phyloP scores from a whole-genome alignment of 1,140 invertebrate species.

The Microplitis demolitor region DNA sequence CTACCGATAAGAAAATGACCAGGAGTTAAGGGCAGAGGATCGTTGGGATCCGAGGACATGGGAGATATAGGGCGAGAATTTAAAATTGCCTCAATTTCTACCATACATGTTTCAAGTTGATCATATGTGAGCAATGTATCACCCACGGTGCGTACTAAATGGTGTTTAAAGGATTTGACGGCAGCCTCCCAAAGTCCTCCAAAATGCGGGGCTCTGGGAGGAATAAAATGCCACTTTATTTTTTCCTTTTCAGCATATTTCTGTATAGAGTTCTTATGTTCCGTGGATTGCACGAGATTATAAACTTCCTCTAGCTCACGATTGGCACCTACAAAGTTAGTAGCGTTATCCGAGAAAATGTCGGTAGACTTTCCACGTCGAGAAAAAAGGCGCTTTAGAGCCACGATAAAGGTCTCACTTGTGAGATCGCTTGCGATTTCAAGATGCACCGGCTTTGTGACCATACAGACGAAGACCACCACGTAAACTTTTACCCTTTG shows the following conservation, averaged over 20 bases:
- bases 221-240: no score
- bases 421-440: no score
- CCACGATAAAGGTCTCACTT: neutral
- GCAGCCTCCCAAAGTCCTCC: conserved; percentile 46
- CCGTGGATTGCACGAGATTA: neutral
- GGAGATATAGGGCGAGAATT: neutral
- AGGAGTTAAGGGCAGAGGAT: neutral
- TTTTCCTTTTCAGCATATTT: no score
- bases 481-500: no score
- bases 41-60: neutral
- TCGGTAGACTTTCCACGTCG: conserved; percentile 1
- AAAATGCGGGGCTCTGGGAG: conserved; percentile 34
- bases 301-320: conserved; percentile 12
- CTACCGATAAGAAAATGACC: neutral
- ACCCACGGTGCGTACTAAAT: neutral
- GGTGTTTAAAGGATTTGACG: neutral
- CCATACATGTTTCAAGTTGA: neutral
- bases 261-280: no score
- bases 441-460: no score
- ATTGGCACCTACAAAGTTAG: conserved; percentile 21
- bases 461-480: no score
- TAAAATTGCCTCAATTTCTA: neutral
- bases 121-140: neutral
- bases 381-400: conserved; percentile 1
- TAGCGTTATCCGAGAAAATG: conserved; percentile 23